phyloP scores from a whole-genome alignment of 2,113 vertebrate species.

The Azemiops feae region DNA sequence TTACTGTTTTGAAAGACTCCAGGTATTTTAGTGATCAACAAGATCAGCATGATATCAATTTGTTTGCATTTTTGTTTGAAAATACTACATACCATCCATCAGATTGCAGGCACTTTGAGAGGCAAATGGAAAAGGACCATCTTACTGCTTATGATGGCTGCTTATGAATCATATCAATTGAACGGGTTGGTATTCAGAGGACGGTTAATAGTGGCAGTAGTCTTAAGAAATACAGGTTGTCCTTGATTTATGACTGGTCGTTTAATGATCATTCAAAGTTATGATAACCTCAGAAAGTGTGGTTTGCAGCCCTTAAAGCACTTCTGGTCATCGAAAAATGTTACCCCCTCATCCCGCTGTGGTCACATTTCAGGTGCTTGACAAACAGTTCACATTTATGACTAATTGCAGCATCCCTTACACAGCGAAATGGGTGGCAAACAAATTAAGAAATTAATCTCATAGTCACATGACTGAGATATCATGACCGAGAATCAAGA shows the following conservation, averaged over 20 bases:
- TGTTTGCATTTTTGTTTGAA: constrained; percentile 29
- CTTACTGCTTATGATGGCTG: neutral
- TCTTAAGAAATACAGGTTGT: neutral
- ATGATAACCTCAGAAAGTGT: neutral
- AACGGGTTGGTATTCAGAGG: neutral
- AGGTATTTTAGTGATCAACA: constrained; percentile 11
- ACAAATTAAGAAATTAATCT: neutral
- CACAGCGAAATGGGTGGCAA: neutral
- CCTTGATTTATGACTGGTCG: neutral
- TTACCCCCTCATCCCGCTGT: no score
- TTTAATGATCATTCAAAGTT: neutral
- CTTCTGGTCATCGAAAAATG: no score
- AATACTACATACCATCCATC: neutral
- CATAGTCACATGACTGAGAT: neutral
- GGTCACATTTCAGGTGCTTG: no score
- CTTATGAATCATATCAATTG: constrained; percentile 18
- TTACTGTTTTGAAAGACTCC: neutral
- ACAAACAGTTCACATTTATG: no score
- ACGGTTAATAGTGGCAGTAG: neutral
- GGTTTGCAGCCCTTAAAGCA: neutral
- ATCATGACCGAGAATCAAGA: no score
- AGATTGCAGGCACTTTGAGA: constrained; percentile 4
- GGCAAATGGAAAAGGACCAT: constrained; percentile 23
- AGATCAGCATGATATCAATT: neutral
- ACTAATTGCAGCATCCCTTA: no score